Conservation (phyloP, 2,888 invertebrate genomes). For the Neria commutata region DNA sequence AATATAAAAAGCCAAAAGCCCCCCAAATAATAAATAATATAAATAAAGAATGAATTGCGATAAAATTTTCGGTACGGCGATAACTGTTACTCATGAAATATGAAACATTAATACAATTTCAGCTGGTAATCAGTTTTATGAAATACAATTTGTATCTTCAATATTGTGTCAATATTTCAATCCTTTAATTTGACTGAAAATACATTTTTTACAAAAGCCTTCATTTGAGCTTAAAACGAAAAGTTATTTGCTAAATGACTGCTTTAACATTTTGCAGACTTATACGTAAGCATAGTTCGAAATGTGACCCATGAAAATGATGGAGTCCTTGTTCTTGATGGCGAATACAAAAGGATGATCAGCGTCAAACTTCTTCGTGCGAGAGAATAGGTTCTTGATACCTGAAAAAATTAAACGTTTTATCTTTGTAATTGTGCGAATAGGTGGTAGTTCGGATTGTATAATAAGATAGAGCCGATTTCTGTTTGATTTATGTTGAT, state of each 20-base stretch:
- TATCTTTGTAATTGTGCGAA: neutral
- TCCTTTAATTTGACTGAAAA: too few relatives aligned
- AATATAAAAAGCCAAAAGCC: too few relatives aligned
- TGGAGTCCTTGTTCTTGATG: conserved; percentile 50
- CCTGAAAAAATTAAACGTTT: conserved; percentile 34
- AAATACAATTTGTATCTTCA: too few relatives aligned
- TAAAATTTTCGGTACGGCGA: too few relatives aligned
- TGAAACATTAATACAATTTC: too few relatives aligned
- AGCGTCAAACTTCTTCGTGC: conserved; percentile 51
- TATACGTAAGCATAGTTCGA: conserved; percentile 49
- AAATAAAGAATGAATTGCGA: too few relatives aligned
- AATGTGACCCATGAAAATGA: conserved; percentile 53
- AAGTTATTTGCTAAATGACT: neutral
- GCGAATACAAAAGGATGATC: conserved; percentile 55
- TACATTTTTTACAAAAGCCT: too few relatives aligned
- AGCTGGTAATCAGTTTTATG: too few relatives aligned
- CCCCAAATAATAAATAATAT: too few relatives aligned
- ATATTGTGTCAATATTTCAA: too few relatives aligned
- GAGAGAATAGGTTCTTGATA: conserved; percentile 50
- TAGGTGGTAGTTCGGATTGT: neutral
- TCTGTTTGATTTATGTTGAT: neutral
- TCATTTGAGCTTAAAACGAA: neutral
- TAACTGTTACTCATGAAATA: too few relatives aligned
- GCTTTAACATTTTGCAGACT: neutral
- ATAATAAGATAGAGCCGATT: neutral